Base-by-base conservation (phyloP, 2,888 invertebrate species). In the Laothoe populi region DNA sequence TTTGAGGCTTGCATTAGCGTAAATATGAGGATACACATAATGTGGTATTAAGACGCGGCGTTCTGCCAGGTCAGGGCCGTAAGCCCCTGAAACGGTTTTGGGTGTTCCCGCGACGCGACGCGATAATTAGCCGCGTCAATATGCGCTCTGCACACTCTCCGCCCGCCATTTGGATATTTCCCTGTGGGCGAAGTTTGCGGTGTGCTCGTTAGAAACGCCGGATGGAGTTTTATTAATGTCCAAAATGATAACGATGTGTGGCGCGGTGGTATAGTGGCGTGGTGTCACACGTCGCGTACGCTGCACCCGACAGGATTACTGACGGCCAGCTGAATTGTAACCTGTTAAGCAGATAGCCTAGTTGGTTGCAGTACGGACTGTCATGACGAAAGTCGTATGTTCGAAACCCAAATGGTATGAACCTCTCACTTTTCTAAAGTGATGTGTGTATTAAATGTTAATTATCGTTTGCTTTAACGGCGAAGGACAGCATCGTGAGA, bases 221-320 rank as follows among this genome's bases (percentile, higher is more conserved):
- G 78, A 79, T 82, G 82, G 79, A 86, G 83, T 88, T 87, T 87
- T 88, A 87, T 84, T 86, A 85, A 87, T 87, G 83, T 84, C 81
- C 80, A 77, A 86, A 88, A 87, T 86, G 79, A 86, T 87, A 87
- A 87, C 82, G 85, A 86, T 83, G 81, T 86, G 82, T 82, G 78
- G 76, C 73, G 71, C 71, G 75, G 77, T 73, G 72, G 72, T 70
- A 67, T 70, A 64, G 42, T 16, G 42, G 16, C 42, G 42, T 3
- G 38, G 11, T 38, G 10, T 3, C 38, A 11, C 13, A 11, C n/a
- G 11, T 38, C 8, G 10, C 38, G 42, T 8, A 0, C 16, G 16
- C 7, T 16, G 42, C 68, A 71, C 74, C 77, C 79, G 73, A 71
- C 78, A 71, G 78, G 81, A 86, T 85, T 85, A 86, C 81, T 78